Conservation (phyloP, 2,888 invertebrate genomes). For the Eilema depressum region DNA sequence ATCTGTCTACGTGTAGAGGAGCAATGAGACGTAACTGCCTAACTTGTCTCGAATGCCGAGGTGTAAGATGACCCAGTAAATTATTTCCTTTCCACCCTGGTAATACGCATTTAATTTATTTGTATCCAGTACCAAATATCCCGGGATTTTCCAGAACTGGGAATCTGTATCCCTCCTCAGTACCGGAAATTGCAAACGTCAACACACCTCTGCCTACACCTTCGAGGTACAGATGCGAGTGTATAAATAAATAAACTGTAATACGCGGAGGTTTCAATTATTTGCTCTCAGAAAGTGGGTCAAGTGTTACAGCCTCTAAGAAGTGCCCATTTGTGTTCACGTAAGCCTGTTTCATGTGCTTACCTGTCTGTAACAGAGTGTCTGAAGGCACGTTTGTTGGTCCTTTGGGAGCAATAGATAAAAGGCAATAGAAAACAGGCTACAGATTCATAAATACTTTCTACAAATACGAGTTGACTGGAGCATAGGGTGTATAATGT, state of each 20-base stretch:
- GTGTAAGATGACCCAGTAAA: too few species aligned
- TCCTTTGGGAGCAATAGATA: not conserved
- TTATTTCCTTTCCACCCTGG: too few species aligned
- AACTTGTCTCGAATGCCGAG: too few species aligned
- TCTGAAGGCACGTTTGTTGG: not conserved
- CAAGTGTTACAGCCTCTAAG: not conserved
- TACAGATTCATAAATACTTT: not conserved
- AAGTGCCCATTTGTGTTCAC: not conserved
- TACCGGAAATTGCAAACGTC: too few species aligned
- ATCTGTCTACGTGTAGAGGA: too few species aligned
- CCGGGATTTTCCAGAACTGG: too few species aligned
- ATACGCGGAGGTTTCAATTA: slow-evolving; percentile 2
- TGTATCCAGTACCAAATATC: too few species aligned
- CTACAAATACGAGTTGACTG: not conserved
- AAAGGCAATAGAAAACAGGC: not conserved
- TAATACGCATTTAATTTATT: too few species aligned
- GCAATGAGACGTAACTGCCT: too few species aligned
- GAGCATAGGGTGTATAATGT: too few species aligned
- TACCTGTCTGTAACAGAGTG: not conserved
- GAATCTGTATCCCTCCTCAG: too few species aligned
- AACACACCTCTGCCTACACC: too few species aligned
- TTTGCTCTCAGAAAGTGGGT: not conserved
- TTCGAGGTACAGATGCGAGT: not conserved
- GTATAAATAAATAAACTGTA: not conserved
- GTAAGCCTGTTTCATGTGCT: slow-evolving; percentile 4